A percentile compares a stretch with the other conserved stretches of the same genome.
Evolutionary conservation across 2,113 vertebrate genomes (phyloP).

Genomic region (Oryzias javanicus): DNA sequence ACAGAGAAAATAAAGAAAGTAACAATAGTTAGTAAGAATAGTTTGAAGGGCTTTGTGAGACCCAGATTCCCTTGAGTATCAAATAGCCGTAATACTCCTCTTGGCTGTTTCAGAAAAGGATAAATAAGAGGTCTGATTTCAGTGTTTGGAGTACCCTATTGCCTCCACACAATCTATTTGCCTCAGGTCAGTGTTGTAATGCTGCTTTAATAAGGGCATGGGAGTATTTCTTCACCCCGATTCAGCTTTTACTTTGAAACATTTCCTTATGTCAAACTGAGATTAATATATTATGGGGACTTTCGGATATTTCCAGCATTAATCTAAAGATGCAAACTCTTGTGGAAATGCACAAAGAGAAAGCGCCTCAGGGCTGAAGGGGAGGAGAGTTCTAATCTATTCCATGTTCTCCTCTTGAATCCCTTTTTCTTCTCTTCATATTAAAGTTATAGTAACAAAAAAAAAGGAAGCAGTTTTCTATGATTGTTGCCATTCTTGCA

Average conservation of each 20-base stretch:
- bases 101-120: constrained; percentile 21
- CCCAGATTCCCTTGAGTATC: constrained; percentile 26
- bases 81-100: constrained; percentile 28
- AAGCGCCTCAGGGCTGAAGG: constrained; percentile 17
- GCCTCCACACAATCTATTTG: constrained; percentile 12
- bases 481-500: constrained; percentile 31
- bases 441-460: constrained; percentile 5
- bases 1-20: constrained; percentile 7
- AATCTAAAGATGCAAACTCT: background rate
- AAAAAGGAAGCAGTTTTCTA: constrained; percentile 22
- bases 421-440: constrained; percentile 20
- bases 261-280: constrained; percentile 1
- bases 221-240: constrained; percentile 10
- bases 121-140: constrained; percentile 35
- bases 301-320: constrained; percentile 1
- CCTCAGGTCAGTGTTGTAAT: constrained; percentile 32
- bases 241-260: background rate
- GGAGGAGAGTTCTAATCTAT: constrained; percentile 3
- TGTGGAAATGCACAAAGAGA: background rate
- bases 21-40: constrained; percentile 2
- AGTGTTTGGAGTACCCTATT: constrained; percentile 16
- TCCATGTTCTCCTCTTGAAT: constrained; percentile 32
- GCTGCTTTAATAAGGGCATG: constrained; percentile 4
- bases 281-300: background rate
- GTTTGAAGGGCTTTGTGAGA: constrained; percentile 6